Base-by-base conservation (phyloP, 2,113 vertebrate species). In the Gallinago media region DNA sequence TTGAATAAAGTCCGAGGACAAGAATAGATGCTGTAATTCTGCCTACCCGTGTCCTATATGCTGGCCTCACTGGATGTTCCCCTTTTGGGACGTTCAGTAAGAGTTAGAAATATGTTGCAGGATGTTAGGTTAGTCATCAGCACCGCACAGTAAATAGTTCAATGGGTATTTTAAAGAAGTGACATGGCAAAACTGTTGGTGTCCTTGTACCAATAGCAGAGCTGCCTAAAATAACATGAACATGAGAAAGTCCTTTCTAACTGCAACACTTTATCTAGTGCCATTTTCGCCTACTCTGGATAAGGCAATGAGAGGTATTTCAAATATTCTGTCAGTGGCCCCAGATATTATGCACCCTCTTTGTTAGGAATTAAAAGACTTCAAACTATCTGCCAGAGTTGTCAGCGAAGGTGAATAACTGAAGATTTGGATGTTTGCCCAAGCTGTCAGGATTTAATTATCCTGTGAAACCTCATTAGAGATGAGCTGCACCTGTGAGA, bases 361-460 rank as follows among this genome's bases (percentile, higher is more conserved):
- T 76, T 94, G 56, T 68, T 78, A 86, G 94, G 85, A 96, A 94
- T 96, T 86, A 65, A 44, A 96, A 6, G 68, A 68, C 85, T 67
- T 83, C 61, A 34, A 92, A 46, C 47, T 80, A 65, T 94, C 82
- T 96, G 85, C 79, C 56, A 29, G 90, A 74, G 42, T 74, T 93
- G 65, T 93, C 87, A 95, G 90, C 73, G 34, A 77, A 94, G 90
- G 91, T 92, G 92, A 90, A 36, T 80, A 92, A 52, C 46, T 34
- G 75, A 71, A 86, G 85, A 84, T 90, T n/a, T 92, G 88, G 72
- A 71, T 95, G 67, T 92, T 96, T 85, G 88, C 88, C 85, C 79
- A 83, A 90, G 65, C 79, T 86, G 76, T 88, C 72, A 1, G 3
- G 40, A 31, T 92, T 93, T 93, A 95, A 93, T 96, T 96, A 93